Evolutionary conservation across 2,888 invertebrate species (phyloP), one percentile per base, ranked within the genome.

Genomic region (Psylliodes chrysocephalus): DNA sequence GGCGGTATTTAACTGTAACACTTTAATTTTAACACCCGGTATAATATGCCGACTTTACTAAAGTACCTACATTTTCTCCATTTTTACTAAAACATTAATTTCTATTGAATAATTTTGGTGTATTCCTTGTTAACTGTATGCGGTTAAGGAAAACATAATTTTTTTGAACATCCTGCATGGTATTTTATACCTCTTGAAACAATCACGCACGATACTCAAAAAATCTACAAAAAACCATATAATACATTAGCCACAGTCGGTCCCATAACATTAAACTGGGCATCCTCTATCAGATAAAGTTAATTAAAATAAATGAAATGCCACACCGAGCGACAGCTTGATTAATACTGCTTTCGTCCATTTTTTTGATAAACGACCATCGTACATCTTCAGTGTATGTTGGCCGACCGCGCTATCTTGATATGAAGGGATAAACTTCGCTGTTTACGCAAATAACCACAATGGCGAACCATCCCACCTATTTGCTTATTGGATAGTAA

Each of bases 281-380:
- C 12, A 33, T 28, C 14, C 38, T 12, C 52, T 10, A 52, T 52
- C 52, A 52, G 52, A 52, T 52, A 52, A 52, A 19, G 52, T 52
- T 52, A 35, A 52, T 52, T 52, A 52, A 52, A 52, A 52, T 52
- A 35, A 52, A 52, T 52, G 52, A 52, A 52, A 52, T 19, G 52
- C 52, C 52, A 28, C 52, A 19, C 10, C 4, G 38, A 38, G 52
- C 19, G 52, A 52, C 52, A 38, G 33, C 15, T 35, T 52, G 52
- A 52, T 52, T 52, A 52, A 52, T 52, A 19, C 38, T 52, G 19
- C 35, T 52, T 52, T 52, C 52, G 35, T 15, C 28, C 52, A 52
- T 52, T 52, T 52, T 52, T 52, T 52, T 52, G 40, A 57, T 47
- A 47, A 57, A 19, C 57, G 47, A 28, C 47, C 14, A 12, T 17